These are phyloP conservation scores for Actias luna DNA, from an alignment of 2,888 invertebrate species.

Conservation along the genomic window DNA sequence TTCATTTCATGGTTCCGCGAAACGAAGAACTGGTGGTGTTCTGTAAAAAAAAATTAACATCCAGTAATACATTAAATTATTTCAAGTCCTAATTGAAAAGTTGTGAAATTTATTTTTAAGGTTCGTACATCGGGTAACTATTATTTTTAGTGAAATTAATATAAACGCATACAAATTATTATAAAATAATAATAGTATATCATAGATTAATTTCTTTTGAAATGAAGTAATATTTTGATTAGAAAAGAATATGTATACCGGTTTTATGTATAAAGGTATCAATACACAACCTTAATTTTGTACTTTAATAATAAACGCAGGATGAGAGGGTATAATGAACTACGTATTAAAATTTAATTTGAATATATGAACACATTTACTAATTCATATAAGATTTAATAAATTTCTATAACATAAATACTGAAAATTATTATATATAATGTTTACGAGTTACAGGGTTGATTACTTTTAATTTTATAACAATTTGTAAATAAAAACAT, in stretches of 20 bases:
- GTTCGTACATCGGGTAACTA: too few species aligned
- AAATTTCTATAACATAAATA: not conserved
- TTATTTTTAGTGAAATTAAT: too few species aligned
- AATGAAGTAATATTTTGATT: not conserved
- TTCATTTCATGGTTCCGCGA: too few species aligned
- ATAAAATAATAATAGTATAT: not conserved
- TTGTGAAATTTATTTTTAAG: too few species aligned
- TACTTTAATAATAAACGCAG: conserved; percentile 3
- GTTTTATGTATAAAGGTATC: not conserved
- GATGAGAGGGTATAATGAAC: conserved; percentile 1
- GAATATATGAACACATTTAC: not conserved
- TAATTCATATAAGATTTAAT: not conserved
- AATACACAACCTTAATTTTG: too few species aligned
- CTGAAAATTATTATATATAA: not conserved
- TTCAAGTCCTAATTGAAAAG: too few species aligned
- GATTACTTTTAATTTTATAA: not conserved
- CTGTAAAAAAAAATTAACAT: too few species aligned
- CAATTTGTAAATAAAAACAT: not conserved
- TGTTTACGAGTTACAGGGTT: not conserved
- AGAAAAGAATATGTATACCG: not conserved
- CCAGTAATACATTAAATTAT: too few species aligned
- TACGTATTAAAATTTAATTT: not conserved
- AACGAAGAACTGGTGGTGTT: too few species aligned
- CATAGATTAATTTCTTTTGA: not conserved
- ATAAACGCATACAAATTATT: too few species aligned